phyloP scores from a whole-genome alignment of 2,888 invertebrate genomes.

The Cephus pygmeus region DNA sequence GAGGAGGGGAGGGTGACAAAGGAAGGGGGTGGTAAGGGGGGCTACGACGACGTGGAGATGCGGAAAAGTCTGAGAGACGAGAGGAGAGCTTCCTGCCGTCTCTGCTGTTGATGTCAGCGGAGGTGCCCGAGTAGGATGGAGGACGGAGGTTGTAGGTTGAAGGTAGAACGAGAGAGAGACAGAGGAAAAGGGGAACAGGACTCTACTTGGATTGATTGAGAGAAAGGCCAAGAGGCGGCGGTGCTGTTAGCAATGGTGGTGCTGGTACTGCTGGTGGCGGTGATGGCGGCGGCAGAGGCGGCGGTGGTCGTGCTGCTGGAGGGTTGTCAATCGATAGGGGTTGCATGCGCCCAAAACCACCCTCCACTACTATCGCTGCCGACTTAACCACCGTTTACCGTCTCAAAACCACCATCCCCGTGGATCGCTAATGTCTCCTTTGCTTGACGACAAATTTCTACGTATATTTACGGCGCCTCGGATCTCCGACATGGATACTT shows the following conservation, averaged over 20 bases:
- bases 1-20: too few relatives aligned
- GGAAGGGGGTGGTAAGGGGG: background rate
- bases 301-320: constrained; percentile 25
- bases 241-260: constrained; percentile 18
- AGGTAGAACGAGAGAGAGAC: constrained; percentile 26
- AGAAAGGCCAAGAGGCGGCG: constrained; percentile 48
- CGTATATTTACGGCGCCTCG: background rate
- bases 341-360: constrained; percentile 52
- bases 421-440: background rate
- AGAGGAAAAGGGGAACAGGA: constrained; percentile 16
- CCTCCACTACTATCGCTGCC: constrained; percentile 25
- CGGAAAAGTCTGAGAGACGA: background rate
- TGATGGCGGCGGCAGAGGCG: constrained; percentile 28
- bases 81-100: background rate
- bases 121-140: background rate
- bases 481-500: background rate
- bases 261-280: constrained; percentile 25
- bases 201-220: constrained; percentile 49
- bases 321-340: constrained; percentile 55
- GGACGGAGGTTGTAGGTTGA: background rate
- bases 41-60: background rate
- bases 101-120: background rate
- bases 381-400: constrained; percentile 6
- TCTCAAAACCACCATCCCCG: background rate
- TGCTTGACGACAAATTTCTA: background rate